A percentile compares a stretch with the other conserved stretches of the same genome.
Evolutionary conservation across 2,888 invertebrate species (phyloP).

Genomic region (Petrolisthes manimaculis): DNA sequence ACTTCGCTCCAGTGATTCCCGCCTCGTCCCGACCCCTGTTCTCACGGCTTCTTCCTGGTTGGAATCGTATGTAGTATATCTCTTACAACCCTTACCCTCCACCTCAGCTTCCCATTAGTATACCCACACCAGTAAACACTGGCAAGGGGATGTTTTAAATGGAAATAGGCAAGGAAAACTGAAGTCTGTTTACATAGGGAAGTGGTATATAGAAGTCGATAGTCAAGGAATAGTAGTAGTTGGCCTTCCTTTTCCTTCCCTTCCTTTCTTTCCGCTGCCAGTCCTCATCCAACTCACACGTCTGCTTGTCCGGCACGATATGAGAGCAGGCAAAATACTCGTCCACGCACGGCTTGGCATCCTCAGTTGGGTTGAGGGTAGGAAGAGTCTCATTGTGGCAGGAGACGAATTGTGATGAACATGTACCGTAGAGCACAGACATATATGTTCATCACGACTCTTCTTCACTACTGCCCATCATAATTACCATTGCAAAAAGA

Average conservation of each 20-base stretch:
- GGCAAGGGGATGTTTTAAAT: no score
- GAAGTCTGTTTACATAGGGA: background rate
- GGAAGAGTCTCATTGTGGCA: background rate
- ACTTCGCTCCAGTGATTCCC: constrained; percentile 57
- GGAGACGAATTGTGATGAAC: no score
- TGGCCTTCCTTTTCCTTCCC: constrained; percentile 15
- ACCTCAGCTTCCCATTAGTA: no score
- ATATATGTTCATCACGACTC: no score
- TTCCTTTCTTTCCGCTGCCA: constrained; percentile 9
- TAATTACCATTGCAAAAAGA: no score
- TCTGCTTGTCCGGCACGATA: constrained; percentile 35
- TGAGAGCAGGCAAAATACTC: constrained; percentile 34
- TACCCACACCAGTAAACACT: no score
- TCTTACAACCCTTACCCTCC: background rate
- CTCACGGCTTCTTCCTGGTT: constrained; percentile 30
- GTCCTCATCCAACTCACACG: background rate
- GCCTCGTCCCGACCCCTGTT: constrained; percentile 41
- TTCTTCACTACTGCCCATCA: no score
- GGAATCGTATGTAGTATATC: background rate
- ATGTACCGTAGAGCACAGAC: no score
- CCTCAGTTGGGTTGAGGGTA: constrained; percentile 2
- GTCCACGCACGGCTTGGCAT: constrained; percentile 38
- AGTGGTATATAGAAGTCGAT: background rate
- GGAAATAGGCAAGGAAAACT: no score
- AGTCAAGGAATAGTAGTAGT: background rate